These are phyloP conservation scores for Seira ritae DNA, from an alignment of 2,888 invertebrate genomes.

Conservation along the genomic window DNA sequence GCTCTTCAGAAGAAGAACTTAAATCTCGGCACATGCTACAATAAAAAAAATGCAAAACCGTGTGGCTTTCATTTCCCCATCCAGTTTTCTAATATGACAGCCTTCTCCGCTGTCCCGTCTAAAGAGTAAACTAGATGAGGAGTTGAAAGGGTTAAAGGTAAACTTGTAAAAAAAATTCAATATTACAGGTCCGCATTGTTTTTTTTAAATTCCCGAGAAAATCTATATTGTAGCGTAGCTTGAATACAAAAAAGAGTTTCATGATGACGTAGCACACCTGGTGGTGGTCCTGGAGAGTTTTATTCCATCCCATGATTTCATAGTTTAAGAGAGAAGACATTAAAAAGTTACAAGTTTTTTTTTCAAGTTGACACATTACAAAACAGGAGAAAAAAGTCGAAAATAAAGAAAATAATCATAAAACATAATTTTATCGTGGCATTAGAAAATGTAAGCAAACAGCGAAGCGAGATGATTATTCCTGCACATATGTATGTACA, in stretches of 20 bases:
- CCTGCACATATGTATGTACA: not conserved
- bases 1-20: not conserved
- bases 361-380: conserved; percentile 1
- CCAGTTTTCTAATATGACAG: not conserved
- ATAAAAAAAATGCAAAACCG: not conserved
- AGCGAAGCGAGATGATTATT: no score
- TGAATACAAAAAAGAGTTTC: no score
- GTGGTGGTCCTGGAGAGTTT: not conserved
- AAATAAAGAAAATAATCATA: not conserved
- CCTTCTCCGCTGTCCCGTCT: no score
- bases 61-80: not conserved
- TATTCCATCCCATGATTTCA: not conserved
- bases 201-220: not conserved
- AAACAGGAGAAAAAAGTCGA: not conserved
- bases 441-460: not conserved
- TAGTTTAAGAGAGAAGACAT: not conserved
- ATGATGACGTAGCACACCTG: not conserved
- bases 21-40: not conserved
- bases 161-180: not conserved
- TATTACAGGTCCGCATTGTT: not conserved
- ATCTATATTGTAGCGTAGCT: no score
- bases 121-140: not conserved
- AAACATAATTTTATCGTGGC: not conserved
- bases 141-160: not conserved
- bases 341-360: conserved; percentile 5